These are phyloP conservation scores for Petrolisthes cinctipes DNA, from an alignment of 2,888 invertebrate species.

Conservation along the genomic window DNA sequence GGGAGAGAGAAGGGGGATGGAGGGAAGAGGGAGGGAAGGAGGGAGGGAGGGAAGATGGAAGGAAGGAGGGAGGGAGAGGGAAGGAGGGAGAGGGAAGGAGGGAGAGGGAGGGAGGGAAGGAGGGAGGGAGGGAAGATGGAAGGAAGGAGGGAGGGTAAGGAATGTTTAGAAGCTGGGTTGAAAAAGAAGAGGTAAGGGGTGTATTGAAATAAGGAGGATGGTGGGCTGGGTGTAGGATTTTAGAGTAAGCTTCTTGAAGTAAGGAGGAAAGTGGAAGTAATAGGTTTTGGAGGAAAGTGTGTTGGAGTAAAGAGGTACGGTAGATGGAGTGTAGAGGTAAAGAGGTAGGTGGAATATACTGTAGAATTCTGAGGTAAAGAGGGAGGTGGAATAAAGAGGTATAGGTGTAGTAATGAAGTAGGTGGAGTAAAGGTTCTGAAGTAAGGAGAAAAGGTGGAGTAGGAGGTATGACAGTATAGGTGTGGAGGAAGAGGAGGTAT, in stretches of 20 bases:
- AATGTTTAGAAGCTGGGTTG: not conserved
- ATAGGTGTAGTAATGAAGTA: no score
- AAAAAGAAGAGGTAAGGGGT: not conserved
- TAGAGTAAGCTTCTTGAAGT: not conserved
- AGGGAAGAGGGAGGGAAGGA: not conserved
- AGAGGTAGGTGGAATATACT: not conserved
- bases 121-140: not conserved
- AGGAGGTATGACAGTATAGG: no score
- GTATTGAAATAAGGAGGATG: not conserved
- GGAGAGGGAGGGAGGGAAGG: not conserved
- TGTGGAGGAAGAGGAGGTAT: no score
- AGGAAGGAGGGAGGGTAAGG: not conserved
- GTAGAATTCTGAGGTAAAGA: not conserved
- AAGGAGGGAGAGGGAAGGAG: not conserved
- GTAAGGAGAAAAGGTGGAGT: no score
- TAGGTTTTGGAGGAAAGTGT: not conserved
- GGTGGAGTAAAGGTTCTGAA: no score
- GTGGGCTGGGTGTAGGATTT: not conserved
- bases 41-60: not conserved
- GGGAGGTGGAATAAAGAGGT: not conserved
- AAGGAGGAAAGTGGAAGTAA: not conserved
- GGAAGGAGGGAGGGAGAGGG: not conserved
- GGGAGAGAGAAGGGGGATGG: not conserved
- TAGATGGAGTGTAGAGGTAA: not conserved
- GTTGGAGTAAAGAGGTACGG: not conserved